Evolutionary conservation across 2,797 vertebrate genomes (phyloP).

Genomic region (Pseudomugil tenellus): DNA sequence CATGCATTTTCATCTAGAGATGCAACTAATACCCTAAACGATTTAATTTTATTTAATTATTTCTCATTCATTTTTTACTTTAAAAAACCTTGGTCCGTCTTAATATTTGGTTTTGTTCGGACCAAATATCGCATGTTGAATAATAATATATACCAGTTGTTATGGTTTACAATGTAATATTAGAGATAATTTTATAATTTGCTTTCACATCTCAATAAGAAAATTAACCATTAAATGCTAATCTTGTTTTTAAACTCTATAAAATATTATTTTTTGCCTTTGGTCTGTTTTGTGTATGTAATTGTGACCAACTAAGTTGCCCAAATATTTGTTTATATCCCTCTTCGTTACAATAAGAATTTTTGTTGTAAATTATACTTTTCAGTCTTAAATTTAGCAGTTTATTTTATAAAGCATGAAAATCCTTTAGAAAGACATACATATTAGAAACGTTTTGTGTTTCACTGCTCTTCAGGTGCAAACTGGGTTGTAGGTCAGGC

Average conservation of each 20-base stretch:
- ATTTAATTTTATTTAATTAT: slow-evolving; percentile 5
- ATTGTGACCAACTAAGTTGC: no score
- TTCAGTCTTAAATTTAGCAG: not conserved
- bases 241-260: not conserved
- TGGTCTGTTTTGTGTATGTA: not conserved
- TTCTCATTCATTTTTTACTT: slow-evolving; percentile 27
- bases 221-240: not conserved
- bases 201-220: not conserved
- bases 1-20: not conserved
- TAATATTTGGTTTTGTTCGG: not conserved
- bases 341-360: not conserved
- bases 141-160: no score
- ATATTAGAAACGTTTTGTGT: not conserved
- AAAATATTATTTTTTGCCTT: not conserved
- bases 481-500: not conserved
- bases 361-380: not conserved
- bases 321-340: no score
- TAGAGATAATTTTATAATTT: not conserved
- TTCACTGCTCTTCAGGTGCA: slow-evolving; percentile 4
- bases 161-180: not conserved
- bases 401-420: not conserved
- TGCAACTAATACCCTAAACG: not conserved
- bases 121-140: slow-evolving; percentile 4
- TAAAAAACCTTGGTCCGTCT: slow-evolving; percentile 4
- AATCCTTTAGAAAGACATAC: not conserved